A percentile compares a stretch with the other conserved stretches of the same genome.
Conservation (phyloP, 2,113 vertebrate genomes). For the Physeter macrocephalus region DNA sequence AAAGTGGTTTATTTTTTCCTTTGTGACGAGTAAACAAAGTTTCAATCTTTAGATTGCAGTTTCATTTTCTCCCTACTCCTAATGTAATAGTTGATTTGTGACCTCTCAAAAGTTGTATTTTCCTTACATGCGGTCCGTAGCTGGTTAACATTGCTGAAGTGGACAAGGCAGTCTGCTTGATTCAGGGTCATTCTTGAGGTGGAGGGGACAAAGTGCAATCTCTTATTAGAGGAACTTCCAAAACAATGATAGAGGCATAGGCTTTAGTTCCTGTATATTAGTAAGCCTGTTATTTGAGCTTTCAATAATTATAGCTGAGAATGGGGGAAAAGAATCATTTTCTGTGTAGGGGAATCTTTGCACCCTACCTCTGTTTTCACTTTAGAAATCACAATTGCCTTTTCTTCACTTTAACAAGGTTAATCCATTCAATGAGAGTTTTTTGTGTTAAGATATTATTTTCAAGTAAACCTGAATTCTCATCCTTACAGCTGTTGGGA, state of each 20-base stretch:
- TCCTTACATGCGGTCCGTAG: background rate
- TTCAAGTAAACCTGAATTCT: slow-evolving; percentile 14
- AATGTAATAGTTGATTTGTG: background rate
- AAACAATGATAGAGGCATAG: background rate
- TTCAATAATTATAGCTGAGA: background rate
- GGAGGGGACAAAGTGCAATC: background rate
- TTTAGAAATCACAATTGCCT: background rate
- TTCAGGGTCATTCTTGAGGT: slow-evolving; percentile 59
- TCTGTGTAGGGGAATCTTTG: background rate
- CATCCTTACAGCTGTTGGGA: background rate
- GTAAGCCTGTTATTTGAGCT: slow-evolving; percentile 14
- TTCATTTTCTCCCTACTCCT: background rate
- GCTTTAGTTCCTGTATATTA: background rate
- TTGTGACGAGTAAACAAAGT: slow-evolving; percentile 23
- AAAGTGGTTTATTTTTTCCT: background rate
- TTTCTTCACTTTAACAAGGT: background rate
- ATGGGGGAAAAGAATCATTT: background rate
- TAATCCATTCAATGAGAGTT: background rate
- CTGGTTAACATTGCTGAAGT: slow-evolving; percentile 17
- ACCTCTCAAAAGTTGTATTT: background rate
- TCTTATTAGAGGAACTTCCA: background rate
- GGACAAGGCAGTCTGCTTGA: background rate
- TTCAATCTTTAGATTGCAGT: background rate
- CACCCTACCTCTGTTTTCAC: background rate
- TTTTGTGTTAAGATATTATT: background rate